These are phyloP conservation scores for Acipenser oxyrinchus DNA, from an alignment of 2,797 vertebrate species.

Conservation along the genomic window DNA sequence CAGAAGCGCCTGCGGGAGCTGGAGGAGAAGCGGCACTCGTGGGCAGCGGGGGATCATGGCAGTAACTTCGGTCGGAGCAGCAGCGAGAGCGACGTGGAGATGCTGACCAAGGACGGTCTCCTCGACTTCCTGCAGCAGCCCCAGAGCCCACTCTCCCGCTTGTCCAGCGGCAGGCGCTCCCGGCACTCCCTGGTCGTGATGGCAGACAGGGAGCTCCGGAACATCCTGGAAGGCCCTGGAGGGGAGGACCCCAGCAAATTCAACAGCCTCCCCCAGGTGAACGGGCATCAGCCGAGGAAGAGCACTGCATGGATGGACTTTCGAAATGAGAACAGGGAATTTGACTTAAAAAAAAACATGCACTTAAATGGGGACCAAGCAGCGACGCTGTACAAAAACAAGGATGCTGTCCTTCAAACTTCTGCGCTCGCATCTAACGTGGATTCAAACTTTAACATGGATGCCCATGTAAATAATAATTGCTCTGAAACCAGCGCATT, in stretches of 20 bases:
- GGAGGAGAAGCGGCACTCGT: slow-evolving; percentile 78
- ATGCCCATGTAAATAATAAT: slow-evolving; percentile 42
- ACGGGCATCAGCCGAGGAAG: slow-evolving; percentile 55
- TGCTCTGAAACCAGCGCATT: slow-evolving; percentile 49
- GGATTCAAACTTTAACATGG: slow-evolving; percentile 37
- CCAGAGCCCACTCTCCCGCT: slow-evolving; percentile 69
- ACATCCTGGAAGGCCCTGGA: slow-evolving; percentile 68
- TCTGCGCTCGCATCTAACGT: slow-evolving; percentile 39
- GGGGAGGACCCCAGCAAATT: slow-evolving; percentile 62
- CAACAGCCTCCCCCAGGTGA: slow-evolving; percentile 76
- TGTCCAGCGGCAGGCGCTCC: slow-evolving; percentile 75
- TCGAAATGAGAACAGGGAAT: slow-evolving; percentile 55
- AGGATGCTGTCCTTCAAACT: slow-evolving; percentile 49
- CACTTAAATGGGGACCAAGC: slow-evolving; percentile 36
- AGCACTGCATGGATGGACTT: slow-evolving; percentile 56
- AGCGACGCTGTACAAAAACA: slow-evolving; percentile 44
- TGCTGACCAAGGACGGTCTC: slow-evolving; percentile 75
- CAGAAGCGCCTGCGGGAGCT: slow-evolving; percentile 71
- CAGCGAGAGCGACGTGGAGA: slow-evolving; percentile 89
- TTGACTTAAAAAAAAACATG: slow-evolving; percentile 26
- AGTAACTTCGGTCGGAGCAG: slow-evolving; percentile 80
- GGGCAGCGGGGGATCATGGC: slow-evolving; percentile 59
- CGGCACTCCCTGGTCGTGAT: slow-evolving; percentile 68
- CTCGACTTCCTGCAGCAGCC: slow-evolving; percentile 81
- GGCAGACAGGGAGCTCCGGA: slow-evolving; percentile 73